Evolutionary conservation across 2,888 invertebrate genomes (phyloP).

Genomic region (Apotomis betuletana): DNA sequence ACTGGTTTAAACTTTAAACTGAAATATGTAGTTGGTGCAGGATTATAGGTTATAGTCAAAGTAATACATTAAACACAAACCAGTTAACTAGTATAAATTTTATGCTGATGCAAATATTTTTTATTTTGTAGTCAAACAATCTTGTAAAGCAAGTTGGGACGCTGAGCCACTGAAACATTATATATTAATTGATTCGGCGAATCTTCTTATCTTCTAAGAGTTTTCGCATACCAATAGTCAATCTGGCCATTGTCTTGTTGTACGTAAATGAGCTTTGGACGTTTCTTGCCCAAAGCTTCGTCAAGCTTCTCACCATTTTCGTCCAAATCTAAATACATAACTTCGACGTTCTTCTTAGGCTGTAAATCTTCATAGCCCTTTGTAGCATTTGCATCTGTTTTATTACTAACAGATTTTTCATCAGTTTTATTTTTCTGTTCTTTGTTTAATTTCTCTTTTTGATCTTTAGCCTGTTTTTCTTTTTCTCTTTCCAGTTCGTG

Average conservation of each 20-base stretch:
- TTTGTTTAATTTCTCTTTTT: conserved; percentile 3
- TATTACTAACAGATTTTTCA: not conserved
- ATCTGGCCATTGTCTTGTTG: conserved; percentile 19
- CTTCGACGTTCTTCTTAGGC: not conserved
- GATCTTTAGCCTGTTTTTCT: not conserved
- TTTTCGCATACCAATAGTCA: conserved; percentile 21
- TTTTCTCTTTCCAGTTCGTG: not conserved
- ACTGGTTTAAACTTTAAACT: no score
- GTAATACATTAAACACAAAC: no score
- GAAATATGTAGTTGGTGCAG: no score
- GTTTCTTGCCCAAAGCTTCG: not conserved
- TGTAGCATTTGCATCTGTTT: not conserved
- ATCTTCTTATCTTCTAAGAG: not conserved
- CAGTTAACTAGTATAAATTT: no score
- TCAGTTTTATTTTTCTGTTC: not conserved
- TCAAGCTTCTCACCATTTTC: conserved; percentile 27
- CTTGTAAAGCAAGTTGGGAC: no score
- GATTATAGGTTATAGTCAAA: no score
- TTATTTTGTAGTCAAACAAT: no score
- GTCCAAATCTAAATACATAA: conserved; percentile 27
- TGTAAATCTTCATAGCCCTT: not conserved
- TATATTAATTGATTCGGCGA: not conserved
- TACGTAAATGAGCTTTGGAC: conserved; percentile 20
- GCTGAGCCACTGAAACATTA: no score
- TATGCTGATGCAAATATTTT: no score